These are phyloP conservation scores for Propithecus deckenii DNA, from an alignment of 2,797 vertebrate species.

Conservation along the genomic window DNA sequence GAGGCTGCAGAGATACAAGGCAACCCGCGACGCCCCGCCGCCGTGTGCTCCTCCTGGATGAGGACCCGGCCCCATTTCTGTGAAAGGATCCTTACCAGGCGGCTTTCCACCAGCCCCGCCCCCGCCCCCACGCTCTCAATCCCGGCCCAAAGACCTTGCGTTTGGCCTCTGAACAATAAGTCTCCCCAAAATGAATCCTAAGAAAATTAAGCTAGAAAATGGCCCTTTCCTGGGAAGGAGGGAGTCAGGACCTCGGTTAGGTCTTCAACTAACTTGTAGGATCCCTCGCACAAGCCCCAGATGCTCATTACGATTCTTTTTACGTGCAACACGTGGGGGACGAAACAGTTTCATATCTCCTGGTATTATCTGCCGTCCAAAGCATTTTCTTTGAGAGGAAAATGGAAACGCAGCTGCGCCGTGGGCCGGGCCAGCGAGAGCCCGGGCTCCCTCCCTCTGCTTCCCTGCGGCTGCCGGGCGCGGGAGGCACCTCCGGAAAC, in stretches of 20 bases:
- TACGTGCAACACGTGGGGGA: conserved; percentile 89
- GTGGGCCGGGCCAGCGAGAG: conserved; percentile 69
- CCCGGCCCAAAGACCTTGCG: conserved; percentile 67
- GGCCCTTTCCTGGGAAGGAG: conserved; percentile 82
- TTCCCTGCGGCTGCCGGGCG: not conserved
- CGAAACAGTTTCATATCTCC: conserved; percentile 88
- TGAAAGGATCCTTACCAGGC: not conserved
- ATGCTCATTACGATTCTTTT: conserved; percentile 89
- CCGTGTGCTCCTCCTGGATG: not conserved
- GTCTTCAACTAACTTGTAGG: conserved; percentile 85
- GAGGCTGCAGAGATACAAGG: not conserved
- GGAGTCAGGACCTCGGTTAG: conserved; percentile 82
- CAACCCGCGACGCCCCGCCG: fast-evolving
- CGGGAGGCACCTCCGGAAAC: conserved; percentile 58
- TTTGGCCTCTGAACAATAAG: conserved; percentile 82
- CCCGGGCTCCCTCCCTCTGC: conserved; percentile 44
- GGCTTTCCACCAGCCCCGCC: conserved; percentile 56
- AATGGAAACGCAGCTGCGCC: conserved; percentile 88
- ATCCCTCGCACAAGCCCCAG: conserved; percentile 85
- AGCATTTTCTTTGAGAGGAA: conserved; percentile 88
- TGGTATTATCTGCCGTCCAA: conserved; percentile 88
- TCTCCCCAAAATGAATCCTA: conserved; percentile 81
- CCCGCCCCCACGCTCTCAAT: not conserved
- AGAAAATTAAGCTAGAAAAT: conserved; percentile 80
- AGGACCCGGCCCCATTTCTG: not conserved